phyloP scores from a whole-genome alignment of 2,888 invertebrate genomes.

The Spodoptera littoralis region DNA sequence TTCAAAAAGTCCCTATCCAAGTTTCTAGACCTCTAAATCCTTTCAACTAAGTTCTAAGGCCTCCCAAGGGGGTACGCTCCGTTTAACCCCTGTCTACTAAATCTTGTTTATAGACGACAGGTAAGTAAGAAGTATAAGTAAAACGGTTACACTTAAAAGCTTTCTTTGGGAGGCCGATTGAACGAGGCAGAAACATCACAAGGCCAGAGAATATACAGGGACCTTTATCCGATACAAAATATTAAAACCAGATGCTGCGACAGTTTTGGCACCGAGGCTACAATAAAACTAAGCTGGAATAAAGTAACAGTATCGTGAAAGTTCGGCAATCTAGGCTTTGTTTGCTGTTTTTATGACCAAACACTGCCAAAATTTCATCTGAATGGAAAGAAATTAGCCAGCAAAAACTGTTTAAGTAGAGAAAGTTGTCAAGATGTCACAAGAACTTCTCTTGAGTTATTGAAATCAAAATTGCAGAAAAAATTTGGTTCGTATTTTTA shows the following conservation, averaged over 20 bases:
- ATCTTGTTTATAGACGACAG: slow-evolving; percentile 29
- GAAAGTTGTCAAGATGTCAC: slow-evolving; percentile 28
- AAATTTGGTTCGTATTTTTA: not conserved
- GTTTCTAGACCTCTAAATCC: no score
- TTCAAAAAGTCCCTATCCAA: no score
- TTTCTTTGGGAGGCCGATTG: slow-evolving; percentile 20
- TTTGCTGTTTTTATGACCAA: slow-evolving; percentile 41
- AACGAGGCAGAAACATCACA: slow-evolving; percentile 15
- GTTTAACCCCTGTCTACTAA: slow-evolving; percentile 37
- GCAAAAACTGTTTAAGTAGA: slow-evolving; percentile 15
- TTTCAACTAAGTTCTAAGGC: slow-evolving; percentile 7
- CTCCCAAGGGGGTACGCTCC: not conserved
- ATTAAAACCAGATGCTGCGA: slow-evolving; percentile 40
- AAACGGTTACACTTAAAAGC: slow-evolving; percentile 13
- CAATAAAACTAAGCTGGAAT: slow-evolving; percentile 25
- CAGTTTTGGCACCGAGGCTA: slow-evolving; percentile 33
- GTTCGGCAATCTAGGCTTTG: slow-evolving; percentile 16
- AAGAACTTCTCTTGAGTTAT: slow-evolving; percentile 3
- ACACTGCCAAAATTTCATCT: slow-evolving; percentile 17
- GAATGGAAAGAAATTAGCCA: slow-evolving; percentile 21
- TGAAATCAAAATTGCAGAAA: slow-evolving; percentile 8
- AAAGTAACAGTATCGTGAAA: slow-evolving; percentile 36
- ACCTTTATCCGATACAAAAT: slow-evolving; percentile 9
- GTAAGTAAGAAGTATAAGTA: slow-evolving; percentile 18
- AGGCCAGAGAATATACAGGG: slow-evolving; percentile 22